A percentile compares a stretch with the other conserved stretches of the same genome.
phyloP scores from a whole-genome alignment of 2,888 invertebrate species.

The Thalpophila matura region DNA sequence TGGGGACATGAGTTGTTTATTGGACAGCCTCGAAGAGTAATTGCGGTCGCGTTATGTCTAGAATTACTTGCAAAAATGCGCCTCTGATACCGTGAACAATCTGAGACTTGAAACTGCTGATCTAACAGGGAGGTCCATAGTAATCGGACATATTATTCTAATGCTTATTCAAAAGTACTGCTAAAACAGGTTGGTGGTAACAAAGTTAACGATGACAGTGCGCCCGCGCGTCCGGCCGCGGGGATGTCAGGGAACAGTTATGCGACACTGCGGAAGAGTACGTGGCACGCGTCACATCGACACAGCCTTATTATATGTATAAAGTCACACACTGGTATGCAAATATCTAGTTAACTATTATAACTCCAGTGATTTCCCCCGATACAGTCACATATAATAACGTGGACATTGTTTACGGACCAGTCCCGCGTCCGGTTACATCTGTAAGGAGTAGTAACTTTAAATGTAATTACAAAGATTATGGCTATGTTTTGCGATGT shows the following conservation, averaged over 20 bases:
- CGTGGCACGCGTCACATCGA: constrained; percentile 41
- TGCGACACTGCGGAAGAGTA: constrained; percentile 16
- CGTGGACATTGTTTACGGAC: constrained; percentile 51
- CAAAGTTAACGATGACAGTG: constrained; percentile 54
- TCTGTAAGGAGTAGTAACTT: constrained; percentile 28
- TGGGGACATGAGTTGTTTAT: constrained; percentile 66
- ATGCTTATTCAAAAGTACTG: constrained; percentile 40
- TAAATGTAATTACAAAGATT: constrained; percentile 48
- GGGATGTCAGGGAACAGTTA: constrained; percentile 57
- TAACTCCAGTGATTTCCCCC: constrained; percentile 51
- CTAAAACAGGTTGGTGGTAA: constrained; percentile 52
- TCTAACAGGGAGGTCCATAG: constrained; percentile 7
- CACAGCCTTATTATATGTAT: constrained; percentile 49
- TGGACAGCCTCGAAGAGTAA: constrained; percentile 61
- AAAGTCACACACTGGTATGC: constrained; percentile 57
- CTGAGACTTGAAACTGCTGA: constrained; percentile 2
- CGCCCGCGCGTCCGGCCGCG: constrained; percentile 21
- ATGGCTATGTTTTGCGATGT: constrained; percentile 33
- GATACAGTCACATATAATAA: constrained; percentile 47
- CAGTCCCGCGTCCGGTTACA: constrained; percentile 26
- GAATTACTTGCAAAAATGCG: constrained; percentile 59
- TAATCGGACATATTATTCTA: constrained; percentile 35
- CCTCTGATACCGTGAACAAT: constrained; percentile 33
- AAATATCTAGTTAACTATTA: constrained; percentile 49
- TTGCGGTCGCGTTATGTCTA: constrained; percentile 58